Percentiles rank a stretch among this genome's conserved stretches.
Conservation (phyloP, 2,113 vertebrate genomes). For the Ovis canadensis region DNA sequence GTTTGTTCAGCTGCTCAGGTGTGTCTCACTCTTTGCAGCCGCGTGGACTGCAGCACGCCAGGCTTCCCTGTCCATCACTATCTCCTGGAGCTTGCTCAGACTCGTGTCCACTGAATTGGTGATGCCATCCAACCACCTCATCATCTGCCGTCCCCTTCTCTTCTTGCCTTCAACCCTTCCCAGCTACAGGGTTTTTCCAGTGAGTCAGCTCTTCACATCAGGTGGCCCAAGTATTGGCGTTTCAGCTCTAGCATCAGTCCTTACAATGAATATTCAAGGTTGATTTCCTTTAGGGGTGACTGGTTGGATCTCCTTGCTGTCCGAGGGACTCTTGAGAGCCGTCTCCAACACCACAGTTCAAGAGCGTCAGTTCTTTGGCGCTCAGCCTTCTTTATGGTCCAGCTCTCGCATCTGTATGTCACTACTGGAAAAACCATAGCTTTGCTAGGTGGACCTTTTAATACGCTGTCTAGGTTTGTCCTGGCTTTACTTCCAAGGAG, state of each 20-base stretch:
- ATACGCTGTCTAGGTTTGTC: neutral
- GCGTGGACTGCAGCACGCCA: neutral
- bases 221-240: neutral
- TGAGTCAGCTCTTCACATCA: neutral
- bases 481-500: neutral
- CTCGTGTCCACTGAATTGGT: neutral
- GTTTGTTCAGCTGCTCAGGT: accelerated
- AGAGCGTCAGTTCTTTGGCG: accelerated
- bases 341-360: neutral
- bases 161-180: neutral
- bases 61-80: neutral
- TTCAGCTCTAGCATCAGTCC: neutral
- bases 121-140: neutral
- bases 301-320: neutral
- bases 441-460: neutral
- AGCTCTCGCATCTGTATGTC: neutral
- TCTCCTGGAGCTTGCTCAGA: neutral
- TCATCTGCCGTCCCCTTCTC: neutral
- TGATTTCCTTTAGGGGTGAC: neutral
- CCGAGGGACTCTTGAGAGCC: neutral
- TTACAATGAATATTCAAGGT: neutral
- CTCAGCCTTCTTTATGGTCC: neutral
- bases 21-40: neutral
- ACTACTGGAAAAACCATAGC: neutral
- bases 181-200: neutral